Conservation (phyloP, 2,888 invertebrate genomes). For the Nemoura dubitans region DNA sequence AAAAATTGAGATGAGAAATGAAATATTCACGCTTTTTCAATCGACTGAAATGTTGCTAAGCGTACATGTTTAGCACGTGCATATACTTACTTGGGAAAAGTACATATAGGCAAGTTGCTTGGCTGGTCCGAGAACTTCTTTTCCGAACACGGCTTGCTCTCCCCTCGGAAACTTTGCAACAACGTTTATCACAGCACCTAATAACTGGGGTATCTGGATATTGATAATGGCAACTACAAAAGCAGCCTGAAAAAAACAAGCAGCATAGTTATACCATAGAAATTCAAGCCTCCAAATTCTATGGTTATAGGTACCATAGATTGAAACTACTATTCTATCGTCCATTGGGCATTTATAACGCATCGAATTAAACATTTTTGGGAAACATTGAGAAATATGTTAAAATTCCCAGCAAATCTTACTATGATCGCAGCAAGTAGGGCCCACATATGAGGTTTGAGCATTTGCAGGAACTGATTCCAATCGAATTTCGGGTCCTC, state of each 20-base stretch:
- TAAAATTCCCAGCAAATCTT: conserved; percentile 59
- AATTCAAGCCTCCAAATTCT: no score
- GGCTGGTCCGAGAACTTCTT: conserved; percentile 73
- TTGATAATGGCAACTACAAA: conserved; percentile 87
- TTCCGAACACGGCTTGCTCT: conserved; percentile 65
- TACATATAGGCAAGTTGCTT: conserved; percentile 74
- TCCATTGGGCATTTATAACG: no score
- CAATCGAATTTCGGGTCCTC: conserved; percentile 76
- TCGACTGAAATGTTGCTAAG: conserved; percentile 17
- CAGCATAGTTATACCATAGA: no score
- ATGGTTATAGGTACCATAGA: no score
- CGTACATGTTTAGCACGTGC: background rate
- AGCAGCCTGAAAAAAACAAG: conserved; percentile 80
- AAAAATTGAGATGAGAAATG: conserved; percentile 53
- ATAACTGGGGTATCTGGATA: conserved; percentile 85
- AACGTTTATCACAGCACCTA: conserved; percentile 86
- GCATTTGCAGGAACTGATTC: conserved; percentile 75
- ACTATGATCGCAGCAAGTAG: conserved; percentile 82
- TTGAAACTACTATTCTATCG: no score
- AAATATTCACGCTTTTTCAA: background rate
- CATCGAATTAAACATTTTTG: background rate
- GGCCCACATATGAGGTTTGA: conserved; percentile 80
- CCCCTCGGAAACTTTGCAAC: conserved; percentile 67
- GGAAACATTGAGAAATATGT: background rate
- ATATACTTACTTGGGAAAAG: conserved; percentile 72